Evolutionary conservation across 1,140 invertebrate species (phyloP), one percentile per base, ranked within the genome.

Genomic region (Triops cancriformis): DNA sequence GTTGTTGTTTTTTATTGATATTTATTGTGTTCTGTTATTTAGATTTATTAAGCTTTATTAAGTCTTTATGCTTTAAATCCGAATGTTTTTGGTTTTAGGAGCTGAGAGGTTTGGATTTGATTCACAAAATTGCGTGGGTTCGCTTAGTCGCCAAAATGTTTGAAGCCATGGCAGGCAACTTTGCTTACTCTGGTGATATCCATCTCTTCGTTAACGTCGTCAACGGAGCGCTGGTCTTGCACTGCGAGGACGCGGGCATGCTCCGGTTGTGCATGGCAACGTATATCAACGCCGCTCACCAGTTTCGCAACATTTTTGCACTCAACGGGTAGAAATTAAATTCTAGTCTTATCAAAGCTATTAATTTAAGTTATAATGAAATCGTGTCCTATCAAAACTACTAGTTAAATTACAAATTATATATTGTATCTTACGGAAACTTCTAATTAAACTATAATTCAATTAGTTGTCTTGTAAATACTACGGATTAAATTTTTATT

Each of bases 101-200:
- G 51, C 86, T 99, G 43, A 89, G 97, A 73, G 95, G 95, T 1
- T 86, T 99, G 79, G 98, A 99, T 85, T 94, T 98, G 0, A 87
- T 99, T 79, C 97, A 99, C 84, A 99, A 99, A 85, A 97, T 98
- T 82, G 96, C 96, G 89, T 99, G 98, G 98, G 94, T 97, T 1
- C 92, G 96, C 80, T 86, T 99, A 26, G 97, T 99, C 80, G 92
- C 94, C 0, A 89, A 95, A 73, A 98, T 99, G 96, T 99, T 99
- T 84, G 95, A 97, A 86, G 95, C 95, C 0, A 99, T 99, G 96
- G 95, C 95, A 4, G 94, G 94, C 18, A 98, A 99, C 83, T 98
- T 99, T 83, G 96, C 96, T 1, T 98, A 98, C 84, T 97, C 96
- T 0, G 93, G 94, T 51, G 98, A 99, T 84, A 95, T 99, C 73